A percentile compares a stretch with the other conserved stretches of the same genome.
These are phyloP conservation scores for Phymanthus crucifer DNA, from an alignment of 92 coral and sea anemone genomes.

Conservation along the genomic window DNA sequence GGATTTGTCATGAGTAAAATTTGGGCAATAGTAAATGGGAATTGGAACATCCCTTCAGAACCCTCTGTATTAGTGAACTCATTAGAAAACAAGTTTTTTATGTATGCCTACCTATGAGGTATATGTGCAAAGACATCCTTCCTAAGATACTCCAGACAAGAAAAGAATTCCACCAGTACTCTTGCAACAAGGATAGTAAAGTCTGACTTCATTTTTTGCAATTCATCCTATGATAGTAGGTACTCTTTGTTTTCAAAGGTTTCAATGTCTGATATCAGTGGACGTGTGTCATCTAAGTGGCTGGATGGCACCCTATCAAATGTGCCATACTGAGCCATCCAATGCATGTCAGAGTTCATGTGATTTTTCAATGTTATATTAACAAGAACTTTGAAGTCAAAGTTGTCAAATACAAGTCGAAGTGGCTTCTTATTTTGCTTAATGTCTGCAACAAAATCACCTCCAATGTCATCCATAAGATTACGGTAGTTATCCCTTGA, in stretches of 20 bases:
- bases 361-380: slow-evolving; percentile 36
- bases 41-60: neutral
- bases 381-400: slow-evolving; percentile 52
- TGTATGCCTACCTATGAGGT: slow-evolving; percentile 22
- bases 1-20: too few relatives aligned
- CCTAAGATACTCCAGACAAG: neutral
- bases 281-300: slow-evolving; percentile 50
- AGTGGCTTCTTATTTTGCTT: slow-evolving; percentile 19
- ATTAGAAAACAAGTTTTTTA: neutral
- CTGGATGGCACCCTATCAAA: slow-evolving; percentile 42
- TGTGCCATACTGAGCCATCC: slow-evolving; percentile 52
- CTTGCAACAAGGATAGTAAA: slow-evolving; percentile 43
- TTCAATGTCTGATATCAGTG: slow-evolving; percentile 21
- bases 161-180: slow-evolving; percentile 37
- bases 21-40: neutral
- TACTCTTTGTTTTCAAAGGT: slow-evolving; percentile 49
- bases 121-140: slow-evolving; percentile 38
- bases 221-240: slow-evolving; percentile 30
- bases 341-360: slow-evolving; percentile 53
- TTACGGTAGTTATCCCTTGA: slow-evolving; percentile 38
- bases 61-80: neutral
- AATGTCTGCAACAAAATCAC: slow-evolving; percentile 30
- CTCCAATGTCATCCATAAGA: slow-evolving; percentile 61
- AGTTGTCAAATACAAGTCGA: slow-evolving; percentile 46
- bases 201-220: slow-evolving; percentile 32